Evolutionary conservation across 2,888 invertebrate genomes (phyloP), one percentile per base, ranked within the genome.

Genomic region (Watsonalla cultraria): DNA sequence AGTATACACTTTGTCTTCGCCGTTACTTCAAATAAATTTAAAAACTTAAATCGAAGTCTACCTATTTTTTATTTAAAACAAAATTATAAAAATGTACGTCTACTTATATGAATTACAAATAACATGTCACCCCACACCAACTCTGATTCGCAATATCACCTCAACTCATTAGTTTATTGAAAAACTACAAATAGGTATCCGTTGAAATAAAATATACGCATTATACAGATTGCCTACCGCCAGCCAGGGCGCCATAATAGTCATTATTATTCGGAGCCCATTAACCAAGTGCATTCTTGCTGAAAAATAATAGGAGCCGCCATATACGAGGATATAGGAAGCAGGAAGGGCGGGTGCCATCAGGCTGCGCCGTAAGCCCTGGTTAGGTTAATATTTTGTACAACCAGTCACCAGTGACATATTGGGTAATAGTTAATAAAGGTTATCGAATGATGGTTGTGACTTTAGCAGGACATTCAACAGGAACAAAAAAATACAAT

Each of bases 261-360:
- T 46, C 65, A 86, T 87, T 89, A 84, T 89, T 83, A 80, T 76
- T 72, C 78, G 70, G 75, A 68, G 76, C 68, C 82, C 86, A 86
- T 87, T 89, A 84, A 82, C 82, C 70, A 78, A 74, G 82, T 68
- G 83, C 86, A 84, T 87, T 88, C 87, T 82, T 78, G 79, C 76
- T 84, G 82, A 83, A 86, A 86, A 88, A 86, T 88, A 89, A 89
- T 86, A 79, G 84, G 73, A 57, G 69, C 72, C 64, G 65, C 68
- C 76, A 71, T 78, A 76, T 76, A 72, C 69, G 72, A 72, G 76
- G 72, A 69, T 68, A 72, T 72, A 67, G 68, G 65, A 57, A 62
- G 59, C 71, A 70, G 76, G 72, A 72, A 74, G 74, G 82, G 52
- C 53, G 55, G 70, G 71, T 69, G 59, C 13, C 62, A 69, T 24